phyloP scores from a whole-genome alignment of 2,888 invertebrate genomes.

The Gortyna flavago region DNA sequence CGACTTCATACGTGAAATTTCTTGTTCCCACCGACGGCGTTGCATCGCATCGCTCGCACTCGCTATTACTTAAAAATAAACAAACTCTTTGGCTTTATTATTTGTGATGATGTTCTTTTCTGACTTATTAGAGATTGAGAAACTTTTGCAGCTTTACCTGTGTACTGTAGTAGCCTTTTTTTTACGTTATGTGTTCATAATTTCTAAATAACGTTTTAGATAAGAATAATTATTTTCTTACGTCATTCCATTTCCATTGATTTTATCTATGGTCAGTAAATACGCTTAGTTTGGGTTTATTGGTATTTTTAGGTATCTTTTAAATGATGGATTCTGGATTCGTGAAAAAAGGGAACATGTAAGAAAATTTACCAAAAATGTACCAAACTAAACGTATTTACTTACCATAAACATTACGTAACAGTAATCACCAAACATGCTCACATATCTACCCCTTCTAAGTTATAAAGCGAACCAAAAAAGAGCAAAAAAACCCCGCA shows the following conservation, averaged over 20 bases:
- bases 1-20: too few species aligned
- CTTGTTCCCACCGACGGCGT: too few species aligned
- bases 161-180: neutral
- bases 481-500: slow-evolving; percentile 33
- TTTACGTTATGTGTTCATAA: neutral
- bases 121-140: too few species aligned
- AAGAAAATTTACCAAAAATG: neutral
- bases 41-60: too few species aligned
- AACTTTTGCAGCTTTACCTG: neutral
- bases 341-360: too few species aligned
- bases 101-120: too few species aligned
- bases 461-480: slow-evolving; percentile 13
- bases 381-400: neutral
- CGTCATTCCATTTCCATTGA: neutral
- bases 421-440: neutral
- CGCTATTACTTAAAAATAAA: too few species aligned
- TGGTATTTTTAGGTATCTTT: too few species aligned
- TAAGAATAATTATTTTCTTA: neutral
- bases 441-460: neutral
- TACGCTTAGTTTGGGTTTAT: too few species aligned
- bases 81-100: too few species aligned
- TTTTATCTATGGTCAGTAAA: too few species aligned
- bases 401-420: neutral
- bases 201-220: neutral
- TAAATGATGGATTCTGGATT: too few species aligned